phyloP scores from a whole-genome alignment of 2,797 vertebrate genomes.

The Poecilia velifera region DNA sequence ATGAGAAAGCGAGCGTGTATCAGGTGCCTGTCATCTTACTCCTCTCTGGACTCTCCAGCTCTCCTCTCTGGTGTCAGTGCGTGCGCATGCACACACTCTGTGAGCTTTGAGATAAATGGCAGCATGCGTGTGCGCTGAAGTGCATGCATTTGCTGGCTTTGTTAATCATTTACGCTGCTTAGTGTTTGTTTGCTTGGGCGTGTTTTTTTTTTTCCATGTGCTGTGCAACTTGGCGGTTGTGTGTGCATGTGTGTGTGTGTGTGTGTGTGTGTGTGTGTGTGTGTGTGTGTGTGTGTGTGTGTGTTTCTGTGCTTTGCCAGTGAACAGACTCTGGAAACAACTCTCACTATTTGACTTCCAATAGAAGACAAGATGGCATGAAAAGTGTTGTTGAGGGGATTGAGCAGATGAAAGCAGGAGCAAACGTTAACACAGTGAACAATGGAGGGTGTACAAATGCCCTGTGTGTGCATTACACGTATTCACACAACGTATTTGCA shows the following conservation, averaged over 20 bases:
- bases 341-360: conserved; percentile 30
- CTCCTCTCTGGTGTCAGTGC: conserved; percentile 68
- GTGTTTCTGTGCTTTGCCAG: conserved; percentile 15
- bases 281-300: conserved; percentile 3
- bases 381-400: conserved; percentile 17
- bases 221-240: conserved; percentile 17
- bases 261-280: conserved; percentile 6
- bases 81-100: conserved; percentile 27
- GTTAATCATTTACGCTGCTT: conserved; percentile 57
- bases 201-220: not conserved
- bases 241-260: conserved; percentile 16
- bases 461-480: conserved; percentile 19
- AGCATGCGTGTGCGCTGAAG: conserved; percentile 14
- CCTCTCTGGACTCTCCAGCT: conserved; percentile 58
- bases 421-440: conserved; percentile 21
- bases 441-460: conserved; percentile 18
- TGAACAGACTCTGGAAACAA: conserved; percentile 47
- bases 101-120: conserved; percentile 31
- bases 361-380: conserved; percentile 19
- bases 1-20: conserved; percentile 78
- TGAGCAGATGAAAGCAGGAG: conserved; percentile 21
- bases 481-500: conserved; percentile 6
- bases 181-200: conserved; percentile 31
- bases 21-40: conserved; percentile 79
- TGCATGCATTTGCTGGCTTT: conserved; percentile 22